These are phyloP conservation scores for Polyodon spathula DNA, from an alignment of 2,113 vertebrate species.

Conservation along the genomic window DNA sequence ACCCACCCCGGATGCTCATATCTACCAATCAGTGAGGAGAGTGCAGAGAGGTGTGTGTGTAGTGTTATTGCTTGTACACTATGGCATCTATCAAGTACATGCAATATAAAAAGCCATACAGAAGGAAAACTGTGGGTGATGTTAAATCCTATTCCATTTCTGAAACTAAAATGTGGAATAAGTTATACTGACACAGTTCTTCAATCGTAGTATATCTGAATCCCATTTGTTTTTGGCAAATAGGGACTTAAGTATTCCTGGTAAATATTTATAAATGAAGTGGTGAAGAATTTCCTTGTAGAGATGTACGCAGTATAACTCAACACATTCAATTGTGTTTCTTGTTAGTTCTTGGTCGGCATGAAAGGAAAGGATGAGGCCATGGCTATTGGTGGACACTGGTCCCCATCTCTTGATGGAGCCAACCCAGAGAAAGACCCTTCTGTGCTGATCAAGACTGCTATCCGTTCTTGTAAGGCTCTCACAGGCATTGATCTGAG, in stretches of 20 bases:
- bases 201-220: conserved; percentile 39
- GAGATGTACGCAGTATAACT: too few relatives aligned
- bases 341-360: conserved; percentile 90
- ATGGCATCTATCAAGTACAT: too few relatives aligned
- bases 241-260: conserved; percentile 51
- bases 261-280: background rate
- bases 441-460: conserved; percentile 97
- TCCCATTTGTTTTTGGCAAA: conserved; percentile 57
- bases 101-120: background rate
- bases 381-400: conserved; percentile 98
- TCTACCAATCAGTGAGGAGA: too few relatives aligned
- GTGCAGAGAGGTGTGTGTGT: too few relatives aligned
- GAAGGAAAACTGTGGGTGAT: conserved; percentile 14
- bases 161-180: conserved; percentile 62
- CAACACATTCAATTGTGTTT: conserved; percentile 25
- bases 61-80: too few relatives aligned
- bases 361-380: conserved; percentile 99
- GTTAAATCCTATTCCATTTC: conserved; percentile 72
- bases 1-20: too few relatives aligned
- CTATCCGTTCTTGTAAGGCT: conserved; percentile 98
- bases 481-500: conserved; percentile 99
- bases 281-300: background rate
- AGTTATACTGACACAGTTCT: conserved; percentile 51
- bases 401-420: conserved; percentile 96
- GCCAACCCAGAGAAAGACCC: conserved; percentile 90